A percentile compares a stretch with the other conserved stretches of the same genome.
These are phyloP conservation scores for Lophotriccus pileatus DNA, from an alignment of 2,797 vertebrate species.

Conservation along the genomic window DNA sequence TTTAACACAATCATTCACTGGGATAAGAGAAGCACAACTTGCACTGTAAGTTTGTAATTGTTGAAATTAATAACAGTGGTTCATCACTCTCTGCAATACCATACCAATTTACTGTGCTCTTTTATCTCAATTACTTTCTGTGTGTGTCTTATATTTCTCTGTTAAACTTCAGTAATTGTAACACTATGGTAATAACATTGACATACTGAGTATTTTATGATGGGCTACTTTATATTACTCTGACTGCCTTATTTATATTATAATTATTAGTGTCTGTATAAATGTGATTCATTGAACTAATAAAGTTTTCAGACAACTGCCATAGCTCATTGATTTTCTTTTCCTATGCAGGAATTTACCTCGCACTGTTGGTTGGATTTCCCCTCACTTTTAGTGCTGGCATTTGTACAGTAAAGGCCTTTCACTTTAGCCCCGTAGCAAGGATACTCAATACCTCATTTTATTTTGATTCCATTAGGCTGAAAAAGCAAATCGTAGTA, in stretches of 20 bases:
- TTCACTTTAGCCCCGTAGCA: background rate
- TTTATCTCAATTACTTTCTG: conserved; percentile 60
- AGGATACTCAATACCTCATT: background rate
- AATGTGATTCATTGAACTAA: conserved; percentile 56
- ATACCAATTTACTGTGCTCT: conserved; percentile 11
- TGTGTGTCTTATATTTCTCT: conserved; percentile 50
- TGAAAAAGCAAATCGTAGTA: background rate
- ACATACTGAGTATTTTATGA: conserved; percentile 36
- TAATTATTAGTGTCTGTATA: conserved; percentile 51
- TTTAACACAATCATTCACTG: background rate
- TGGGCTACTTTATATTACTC: conserved; percentile 51
- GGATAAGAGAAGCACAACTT: conserved; percentile 17
- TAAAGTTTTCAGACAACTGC: conserved; percentile 49
- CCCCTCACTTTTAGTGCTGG: background rate
- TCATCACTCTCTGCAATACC: conserved; percentile 18
- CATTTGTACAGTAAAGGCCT: background rate
- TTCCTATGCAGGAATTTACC: background rate
- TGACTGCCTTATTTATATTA: conserved; percentile 45
- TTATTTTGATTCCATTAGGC: background rate
- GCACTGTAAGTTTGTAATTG: conserved; percentile 14
- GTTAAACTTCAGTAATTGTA: conserved; percentile 55
- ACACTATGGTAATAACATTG: conserved; percentile 39
- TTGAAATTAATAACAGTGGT: conserved; percentile 15
- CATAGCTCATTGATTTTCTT: conserved; percentile 22
- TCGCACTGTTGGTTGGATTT: background rate